phyloP scores from a whole-genome alignment of 2,797 vertebrate genomes.

The Typhlichthys eigenmanni region DNA sequence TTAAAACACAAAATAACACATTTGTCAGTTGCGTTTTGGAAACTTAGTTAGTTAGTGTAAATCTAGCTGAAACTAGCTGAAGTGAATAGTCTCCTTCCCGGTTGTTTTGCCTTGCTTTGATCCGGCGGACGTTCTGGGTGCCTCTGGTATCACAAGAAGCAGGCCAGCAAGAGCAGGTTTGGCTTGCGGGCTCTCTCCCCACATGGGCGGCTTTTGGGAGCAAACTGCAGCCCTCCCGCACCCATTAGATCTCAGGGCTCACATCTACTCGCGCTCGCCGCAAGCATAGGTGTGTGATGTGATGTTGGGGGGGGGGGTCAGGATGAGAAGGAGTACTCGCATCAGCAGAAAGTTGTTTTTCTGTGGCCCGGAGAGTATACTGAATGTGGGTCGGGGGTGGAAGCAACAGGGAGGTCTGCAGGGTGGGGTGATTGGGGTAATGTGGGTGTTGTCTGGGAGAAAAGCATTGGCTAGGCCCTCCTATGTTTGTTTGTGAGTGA shows the following conservation, averaged over 20 bases:
- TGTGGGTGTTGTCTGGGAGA: conserved; percentile 32
- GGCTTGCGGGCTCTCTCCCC: conserved; percentile 34
- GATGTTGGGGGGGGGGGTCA: conserved; percentile 52
- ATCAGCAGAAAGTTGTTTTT: conserved; percentile 93
- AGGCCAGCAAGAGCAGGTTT: conserved; percentile 22
- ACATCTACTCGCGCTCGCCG: conserved; percentile 47
- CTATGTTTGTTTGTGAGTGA: conserved; percentile 56
- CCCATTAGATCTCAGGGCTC: conserved; percentile 54
- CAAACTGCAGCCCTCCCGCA: conserved; percentile 31
- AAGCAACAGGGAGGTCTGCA: conserved; percentile 47
- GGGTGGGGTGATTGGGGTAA: conserved; percentile 50
- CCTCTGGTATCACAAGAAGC: conserved; percentile 34
- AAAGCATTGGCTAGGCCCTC: conserved; percentile 45
- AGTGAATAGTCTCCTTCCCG: not conserved
- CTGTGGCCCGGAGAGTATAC: conserved; percentile 84
- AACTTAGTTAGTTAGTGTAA: no score
- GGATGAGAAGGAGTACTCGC: conserved; percentile 71
- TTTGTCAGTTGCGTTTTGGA: no score
- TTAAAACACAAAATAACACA: no score
- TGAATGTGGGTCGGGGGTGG: conserved; percentile 64
- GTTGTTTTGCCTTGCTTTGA: conserved; percentile 10
- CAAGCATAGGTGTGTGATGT: conserved; percentile 67
- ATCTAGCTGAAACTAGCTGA: no score
- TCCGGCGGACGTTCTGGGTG: conserved; percentile 16
- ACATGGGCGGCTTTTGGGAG: conserved; percentile 31